Evolutionary conservation across 2,797 vertebrate species (phyloP), one percentile per base, ranked within the genome.

Genomic region (Rhynchotus rufescens): DNA sequence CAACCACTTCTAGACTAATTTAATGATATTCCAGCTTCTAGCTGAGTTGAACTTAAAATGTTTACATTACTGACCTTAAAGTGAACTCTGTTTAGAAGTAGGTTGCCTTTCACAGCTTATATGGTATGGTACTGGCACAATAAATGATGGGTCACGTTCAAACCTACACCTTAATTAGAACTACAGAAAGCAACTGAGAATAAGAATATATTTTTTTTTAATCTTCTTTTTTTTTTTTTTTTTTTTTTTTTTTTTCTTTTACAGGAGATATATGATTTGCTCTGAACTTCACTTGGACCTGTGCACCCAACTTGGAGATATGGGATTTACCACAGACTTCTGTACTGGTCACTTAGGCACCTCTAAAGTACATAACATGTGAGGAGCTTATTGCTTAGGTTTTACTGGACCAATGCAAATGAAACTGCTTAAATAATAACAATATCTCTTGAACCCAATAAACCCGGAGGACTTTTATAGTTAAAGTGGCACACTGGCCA

Each of bases 371-470:
- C 45, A 91, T 30, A 32, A 81, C 44, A 57, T 34, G 28, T 68
- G 71, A 81, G 80, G 81, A 95, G 87, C 84, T 95, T 95, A 88
- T 95, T 96, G 87, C 60, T 86, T 30, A 44, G 80, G 57, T 93
- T 97, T 97, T 95, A 92, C 6, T 7, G 91, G 82, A 90, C 51
- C 83, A 80, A 80, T 87, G 59, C 90, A 96, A 97, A 93, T 93
- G 90, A 90, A 96, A 93, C 71, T 86, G 89, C 88, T 88, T 93
- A 71, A 95, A 80, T 82, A 94, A 95, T 81, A 91, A 96, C 80
- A 80, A 21, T 49, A 80, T 89, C 89, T 89, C 65, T 86, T 96
- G 96, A 96, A 96, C 91, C 85, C 80, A 77, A 74, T 96, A 96
- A 97, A 95, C 60, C 28, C 60, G 44, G 51, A 88, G 83, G 17